These are phyloP conservation scores for Formicarius rufipectus DNA, from an alignment of 2,113 vertebrate species.

Conservation along the genomic window DNA sequence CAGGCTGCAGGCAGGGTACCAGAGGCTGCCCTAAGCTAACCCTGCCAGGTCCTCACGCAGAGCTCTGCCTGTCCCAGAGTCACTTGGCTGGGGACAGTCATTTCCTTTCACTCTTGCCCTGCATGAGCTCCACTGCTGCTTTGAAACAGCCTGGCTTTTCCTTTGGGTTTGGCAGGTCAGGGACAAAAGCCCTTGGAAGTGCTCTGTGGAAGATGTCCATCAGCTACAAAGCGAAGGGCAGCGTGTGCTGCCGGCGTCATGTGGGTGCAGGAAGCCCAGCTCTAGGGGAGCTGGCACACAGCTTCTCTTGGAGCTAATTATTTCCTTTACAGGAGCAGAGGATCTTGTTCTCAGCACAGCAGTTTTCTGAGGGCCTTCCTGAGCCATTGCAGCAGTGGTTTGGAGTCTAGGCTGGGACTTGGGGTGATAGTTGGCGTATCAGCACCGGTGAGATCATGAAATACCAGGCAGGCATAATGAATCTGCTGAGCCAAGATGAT, in stretches of 20 bases:
- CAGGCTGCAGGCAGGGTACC: neutral
- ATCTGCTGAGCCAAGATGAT: conserved; percentile 51
- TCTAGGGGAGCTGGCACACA: neutral
- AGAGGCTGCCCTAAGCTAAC: neutral
- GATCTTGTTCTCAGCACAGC: neutral
- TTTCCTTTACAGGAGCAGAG: neutral
- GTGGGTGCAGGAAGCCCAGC: conserved; percentile 16
- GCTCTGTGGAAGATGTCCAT: neutral
- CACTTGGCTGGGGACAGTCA: neutral
- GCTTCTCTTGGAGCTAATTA: neutral
- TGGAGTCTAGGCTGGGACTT: neutral
- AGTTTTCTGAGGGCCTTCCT: neutral
- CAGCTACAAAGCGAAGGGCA: neutral
- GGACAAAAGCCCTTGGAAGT: neutral
- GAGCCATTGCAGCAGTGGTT: neutral
- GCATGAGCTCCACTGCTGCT: neutral
- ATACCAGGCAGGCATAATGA: conserved; percentile 11
- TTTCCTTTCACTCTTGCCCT: neutral
- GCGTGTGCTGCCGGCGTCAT: rapidly evolving
- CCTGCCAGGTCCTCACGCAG: neutral
- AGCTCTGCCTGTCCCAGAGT: neutral
- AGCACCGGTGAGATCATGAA: neutral
- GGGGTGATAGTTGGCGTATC: neutral
- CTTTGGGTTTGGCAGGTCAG: neutral
- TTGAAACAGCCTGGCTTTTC: neutral